Evolutionary conservation across 2,888 invertebrate genomes (phyloP), one percentile per base, ranked within the genome.

Genomic region (Archips xylosteana): DNA sequence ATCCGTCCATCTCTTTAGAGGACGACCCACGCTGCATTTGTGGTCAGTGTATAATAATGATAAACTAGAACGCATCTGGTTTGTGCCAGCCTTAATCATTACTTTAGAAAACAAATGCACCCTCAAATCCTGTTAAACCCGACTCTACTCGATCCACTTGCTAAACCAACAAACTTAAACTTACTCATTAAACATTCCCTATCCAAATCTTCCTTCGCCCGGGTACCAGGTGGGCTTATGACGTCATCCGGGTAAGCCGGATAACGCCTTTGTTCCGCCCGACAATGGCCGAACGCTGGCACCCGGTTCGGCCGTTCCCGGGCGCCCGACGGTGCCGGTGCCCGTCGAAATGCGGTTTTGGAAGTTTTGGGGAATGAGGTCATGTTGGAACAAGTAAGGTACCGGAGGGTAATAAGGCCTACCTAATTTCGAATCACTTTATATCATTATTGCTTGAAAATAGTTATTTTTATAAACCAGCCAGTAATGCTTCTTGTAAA

Each of bases 211-310:
- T 75, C 70, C 65, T 23, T 51, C 10, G 34, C 57, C 51, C 54
- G 63, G 71, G 54, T 59, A 76, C 73, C 80, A 81, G 84, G 82
- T 81, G 77, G 78, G 81, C 78, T 79, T 78, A 80, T 85, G 85
- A 85, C 84, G 85, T 84, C 83, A 84, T 76, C 74, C 68, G 74
- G 71, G 78, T 78, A 79, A 80, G 76, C 79, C 79, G 74, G 70
- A 76, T 79, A 77, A 80, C 77, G 74, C 75, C 63, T 67, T 77
- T 79, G 71, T 71, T 62, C 61, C 9, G 39, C 34, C 34, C 65
- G 9, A 36, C 62, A 42, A 62, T n/a, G 12, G 23, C 13, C 49
- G 36, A 61, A 49, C 13, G 6, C 34, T n/a, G 32, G 32, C n/a
- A 0, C 45, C 45, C 51, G 34, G 51, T 5, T 9, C 9, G 23